Conservation (phyloP, 1,140 invertebrate genomes). For the Drosophila tsacasi region DNA sequence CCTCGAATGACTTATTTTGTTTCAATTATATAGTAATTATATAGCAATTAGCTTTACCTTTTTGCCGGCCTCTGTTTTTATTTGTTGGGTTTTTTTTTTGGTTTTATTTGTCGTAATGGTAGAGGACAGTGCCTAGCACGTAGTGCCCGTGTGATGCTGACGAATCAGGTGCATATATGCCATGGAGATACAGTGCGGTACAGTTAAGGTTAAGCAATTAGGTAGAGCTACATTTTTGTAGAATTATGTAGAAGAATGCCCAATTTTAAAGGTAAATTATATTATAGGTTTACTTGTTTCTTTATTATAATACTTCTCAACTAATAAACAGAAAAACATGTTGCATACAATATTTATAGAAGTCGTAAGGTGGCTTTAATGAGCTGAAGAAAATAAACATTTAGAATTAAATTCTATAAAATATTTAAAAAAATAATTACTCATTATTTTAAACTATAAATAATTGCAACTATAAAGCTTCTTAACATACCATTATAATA, state of each 20-base stretch:
- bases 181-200: conserved; percentile 9
- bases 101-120: conserved; percentile 21
- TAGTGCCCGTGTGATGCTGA: conserved; percentile 62
- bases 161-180: conserved; percentile 9
- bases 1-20: conserved; percentile 46
- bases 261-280: not conserved
- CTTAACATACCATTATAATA: not conserved
- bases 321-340: not conserved
- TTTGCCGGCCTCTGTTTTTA: conserved; percentile 29
- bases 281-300: not conserved
- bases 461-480: not conserved
- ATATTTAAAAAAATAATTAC: not conserved
- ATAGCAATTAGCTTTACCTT: conserved; percentile 67
- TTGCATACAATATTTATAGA: not conserved
- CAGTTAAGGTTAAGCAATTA: not conserved
- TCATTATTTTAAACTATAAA: not conserved
- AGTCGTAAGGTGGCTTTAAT: not conserved
- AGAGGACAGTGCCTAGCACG: conserved; percentile 28
- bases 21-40: conserved; percentile 74
- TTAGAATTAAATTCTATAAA: not conserved
- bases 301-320: too few relatives aligned
- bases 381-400: not conserved
- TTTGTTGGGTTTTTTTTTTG: not conserved
- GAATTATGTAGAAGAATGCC: not conserved
- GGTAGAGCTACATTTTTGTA: too few relatives aligned